Conservation (phyloP, 2,113 vertebrate species). For the Argyrosomus japonicus region DNA sequence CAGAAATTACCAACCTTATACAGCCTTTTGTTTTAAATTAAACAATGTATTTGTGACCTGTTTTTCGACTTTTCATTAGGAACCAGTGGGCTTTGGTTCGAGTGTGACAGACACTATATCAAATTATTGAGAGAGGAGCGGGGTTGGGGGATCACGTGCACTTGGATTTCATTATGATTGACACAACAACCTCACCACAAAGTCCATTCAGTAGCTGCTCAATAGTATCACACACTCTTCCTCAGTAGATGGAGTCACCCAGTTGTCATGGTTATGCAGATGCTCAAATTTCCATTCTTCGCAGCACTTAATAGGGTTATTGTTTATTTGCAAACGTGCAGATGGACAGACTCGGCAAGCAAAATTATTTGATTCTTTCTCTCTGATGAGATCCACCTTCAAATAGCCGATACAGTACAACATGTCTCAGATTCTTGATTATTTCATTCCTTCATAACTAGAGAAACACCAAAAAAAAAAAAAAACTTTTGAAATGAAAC, state of each 20-base stretch:
- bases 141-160: no score
- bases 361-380: background rate
- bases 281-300: background rate
- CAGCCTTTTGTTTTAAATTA: background rate
- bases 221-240: background rate
- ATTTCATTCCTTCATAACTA: slow-evolving; percentile 35
- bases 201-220: background rate
- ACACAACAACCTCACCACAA: background rate
- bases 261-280: background rate
- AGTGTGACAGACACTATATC: background rate
- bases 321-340: background rate
- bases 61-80: background rate
- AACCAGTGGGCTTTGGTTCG: background rate
- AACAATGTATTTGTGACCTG: background rate
- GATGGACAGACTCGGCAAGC: background rate
- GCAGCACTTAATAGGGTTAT: background rate
- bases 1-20: background rate
- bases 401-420: background rate
- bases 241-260: background rate
- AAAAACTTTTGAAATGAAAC: background rate
- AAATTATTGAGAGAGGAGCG: background rate
- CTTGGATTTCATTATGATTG: background rate
- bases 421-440: background rate
- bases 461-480: slow-evolving; percentile 22
- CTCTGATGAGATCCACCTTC: background rate